Conservation (phyloP, 2,888 invertebrate genomes). For the Agapostemon virescens region DNA sequence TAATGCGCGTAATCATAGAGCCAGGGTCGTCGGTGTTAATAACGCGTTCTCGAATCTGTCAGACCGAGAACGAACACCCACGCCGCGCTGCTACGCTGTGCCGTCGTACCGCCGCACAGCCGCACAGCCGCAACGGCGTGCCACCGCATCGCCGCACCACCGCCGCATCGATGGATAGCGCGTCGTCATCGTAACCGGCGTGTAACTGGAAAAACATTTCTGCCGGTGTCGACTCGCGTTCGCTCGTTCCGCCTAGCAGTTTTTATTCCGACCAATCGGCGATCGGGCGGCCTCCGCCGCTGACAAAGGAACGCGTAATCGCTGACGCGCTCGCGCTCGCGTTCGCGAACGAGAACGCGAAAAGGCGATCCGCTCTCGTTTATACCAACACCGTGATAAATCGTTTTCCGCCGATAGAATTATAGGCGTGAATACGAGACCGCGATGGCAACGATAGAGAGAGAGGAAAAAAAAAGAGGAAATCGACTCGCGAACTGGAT, state of each 20-base stretch:
- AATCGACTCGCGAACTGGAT: not conserved
- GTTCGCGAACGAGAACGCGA: not conserved
- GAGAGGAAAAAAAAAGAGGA: not conserved
- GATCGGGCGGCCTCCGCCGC: conserved; percentile 21
- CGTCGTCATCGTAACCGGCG: conserved; percentile 61
- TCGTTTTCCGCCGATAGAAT: conserved; percentile 6
- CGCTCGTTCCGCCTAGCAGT: conserved; percentile 31
- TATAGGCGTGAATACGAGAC: conserved; percentile 4
- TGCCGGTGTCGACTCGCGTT: conserved; percentile 19
- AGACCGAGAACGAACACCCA: conserved; percentile 73
- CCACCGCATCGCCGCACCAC: not conserved
- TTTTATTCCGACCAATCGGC: conserved; percentile 46
- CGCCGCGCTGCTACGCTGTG: conserved; percentile 57
- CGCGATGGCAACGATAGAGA: not conserved
- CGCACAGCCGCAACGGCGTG: too few species aligned
- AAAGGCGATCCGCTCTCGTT: conserved; percentile 34
- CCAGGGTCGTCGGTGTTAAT: conserved; percentile 79
- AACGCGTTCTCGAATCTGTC: conserved; percentile 78
- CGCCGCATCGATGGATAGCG: conserved; percentile 53
- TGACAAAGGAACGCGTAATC: conserved; percentile 13
- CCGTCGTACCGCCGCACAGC: not conserved
- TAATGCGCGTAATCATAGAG: conserved; percentile 80
- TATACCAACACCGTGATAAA: conserved; percentile 5
- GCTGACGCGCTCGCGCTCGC: not conserved
- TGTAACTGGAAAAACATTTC: conserved; percentile 38